Evolutionary conservation across 2,113 vertebrate species (phyloP).

Genomic region (Baryphthengus martii): DNA sequence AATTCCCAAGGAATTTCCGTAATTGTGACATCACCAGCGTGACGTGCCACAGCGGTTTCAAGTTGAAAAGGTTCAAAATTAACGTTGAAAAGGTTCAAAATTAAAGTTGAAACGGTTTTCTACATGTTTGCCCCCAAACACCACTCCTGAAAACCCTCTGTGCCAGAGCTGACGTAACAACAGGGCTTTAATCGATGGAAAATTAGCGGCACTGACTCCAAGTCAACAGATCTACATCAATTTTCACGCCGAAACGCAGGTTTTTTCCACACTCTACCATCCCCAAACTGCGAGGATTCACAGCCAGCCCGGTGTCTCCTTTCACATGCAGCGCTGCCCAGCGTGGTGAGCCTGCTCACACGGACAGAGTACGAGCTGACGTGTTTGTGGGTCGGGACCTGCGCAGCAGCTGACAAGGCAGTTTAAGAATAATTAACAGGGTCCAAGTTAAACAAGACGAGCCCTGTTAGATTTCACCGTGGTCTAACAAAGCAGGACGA

Average conservation of each 20-base stretch:
- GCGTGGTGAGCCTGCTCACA: background rate
- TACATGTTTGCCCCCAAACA: background rate
- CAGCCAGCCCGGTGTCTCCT: background rate
- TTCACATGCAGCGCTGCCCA: background rate
- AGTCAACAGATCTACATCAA: background rate
- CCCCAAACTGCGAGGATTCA: accelerated
- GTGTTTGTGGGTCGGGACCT: background rate
- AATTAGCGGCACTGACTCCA: accelerated
- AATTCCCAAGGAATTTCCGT: background rate
- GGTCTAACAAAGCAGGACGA: background rate
- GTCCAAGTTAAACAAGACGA: background rate
- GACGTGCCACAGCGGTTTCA: background rate
- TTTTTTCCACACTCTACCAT: background rate
- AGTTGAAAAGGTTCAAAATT: too few species aligned
- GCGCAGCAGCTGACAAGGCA: background rate
- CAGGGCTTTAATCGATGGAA: background rate
- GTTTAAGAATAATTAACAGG: background rate
- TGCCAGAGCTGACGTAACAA: background rate
- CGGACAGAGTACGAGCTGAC: background rate
- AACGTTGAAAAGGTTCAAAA: too few species aligned
- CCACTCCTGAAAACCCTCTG: background rate
- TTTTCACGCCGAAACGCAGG: background rate
- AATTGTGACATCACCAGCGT: background rate
- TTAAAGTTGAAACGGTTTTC: too few species aligned
- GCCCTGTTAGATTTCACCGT: background rate